These are phyloP conservation scores for human (Homo sapiens) DNA, from an alignment of 2,113 vertebrate genomes.

Conservation along the genomic window GRCh38 chr2:118698001-118698500, in stretches of 20 bases:
- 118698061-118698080: conserved; percentile 36
- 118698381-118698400: conserved; percentile 49
- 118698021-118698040: conserved; percentile 44
- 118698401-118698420: not conserved
- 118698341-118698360: not conserved
- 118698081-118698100: not conserved
- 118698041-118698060: conserved; percentile 42
- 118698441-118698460: not conserved
- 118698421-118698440: not conserved
- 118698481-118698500: not conserved
- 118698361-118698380: conserved; percentile 43
- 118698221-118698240: not conserved
- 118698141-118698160: not conserved
- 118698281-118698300: not conserved
- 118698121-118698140: not conserved
- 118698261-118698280: not conserved
- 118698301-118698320: conserved; percentile 55
- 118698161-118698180: not conserved
- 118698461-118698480: not conserved
- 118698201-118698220: not conserved
- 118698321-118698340: conserved; percentile 64
- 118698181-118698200: not conserved
- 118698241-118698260: not conserved
- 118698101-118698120: not conserved
- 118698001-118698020: conserved; percentile 12